These are phyloP conservation scores for Bursaphelenchus okinawaensis DNA, from an alignment of 2,888 invertebrate species.

Conservation along the genomic window DNA sequence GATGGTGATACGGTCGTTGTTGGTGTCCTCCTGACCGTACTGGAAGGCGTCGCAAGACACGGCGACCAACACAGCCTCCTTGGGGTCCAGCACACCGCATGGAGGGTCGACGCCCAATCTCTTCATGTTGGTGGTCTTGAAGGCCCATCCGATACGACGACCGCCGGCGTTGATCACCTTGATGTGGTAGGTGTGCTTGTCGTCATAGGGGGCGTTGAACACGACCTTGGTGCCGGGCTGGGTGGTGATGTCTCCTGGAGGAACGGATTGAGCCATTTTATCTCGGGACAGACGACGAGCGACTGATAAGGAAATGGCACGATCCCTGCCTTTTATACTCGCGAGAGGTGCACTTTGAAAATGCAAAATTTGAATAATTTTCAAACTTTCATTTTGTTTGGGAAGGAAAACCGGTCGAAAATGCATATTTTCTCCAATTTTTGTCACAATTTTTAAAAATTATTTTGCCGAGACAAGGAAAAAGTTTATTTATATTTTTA, in stretches of 20 bases:
- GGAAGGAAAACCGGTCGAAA: too few relatives aligned
- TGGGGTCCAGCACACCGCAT: conserved; percentile 41
- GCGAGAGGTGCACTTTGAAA: neutral
- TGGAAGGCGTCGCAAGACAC: conserved; percentile 33
- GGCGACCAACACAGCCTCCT: conserved; percentile 31
- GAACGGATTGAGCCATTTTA: conserved; percentile 25
- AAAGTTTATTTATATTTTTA: too few relatives aligned
- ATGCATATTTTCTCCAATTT: too few relatives aligned
- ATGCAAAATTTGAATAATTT: too few relatives aligned
- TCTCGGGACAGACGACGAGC: neutral
- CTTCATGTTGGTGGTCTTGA: conserved; percentile 47
- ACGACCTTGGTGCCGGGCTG: conserved; percentile 37
- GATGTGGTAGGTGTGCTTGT: conserved; percentile 49
- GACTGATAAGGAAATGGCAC: neutral
- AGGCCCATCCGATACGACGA: conserved; percentile 38
- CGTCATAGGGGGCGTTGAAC: conserved; percentile 48
- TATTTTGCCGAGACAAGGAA: too few relatives aligned
- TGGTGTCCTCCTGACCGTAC: conserved; percentile 32
- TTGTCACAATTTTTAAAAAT: too few relatives aligned
- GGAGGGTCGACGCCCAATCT: conserved; percentile 40
- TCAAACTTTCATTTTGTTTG: too few relatives aligned
- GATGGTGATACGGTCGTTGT: conserved; percentile 34
- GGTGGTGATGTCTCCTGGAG: conserved; percentile 40
- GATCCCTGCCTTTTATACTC: neutral
- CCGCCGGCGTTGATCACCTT: conserved; percentile 40